These are phyloP conservation scores for Drosophila yooni DNA, from an alignment of 2,888 invertebrate species.

Conservation along the genomic window DNA sequence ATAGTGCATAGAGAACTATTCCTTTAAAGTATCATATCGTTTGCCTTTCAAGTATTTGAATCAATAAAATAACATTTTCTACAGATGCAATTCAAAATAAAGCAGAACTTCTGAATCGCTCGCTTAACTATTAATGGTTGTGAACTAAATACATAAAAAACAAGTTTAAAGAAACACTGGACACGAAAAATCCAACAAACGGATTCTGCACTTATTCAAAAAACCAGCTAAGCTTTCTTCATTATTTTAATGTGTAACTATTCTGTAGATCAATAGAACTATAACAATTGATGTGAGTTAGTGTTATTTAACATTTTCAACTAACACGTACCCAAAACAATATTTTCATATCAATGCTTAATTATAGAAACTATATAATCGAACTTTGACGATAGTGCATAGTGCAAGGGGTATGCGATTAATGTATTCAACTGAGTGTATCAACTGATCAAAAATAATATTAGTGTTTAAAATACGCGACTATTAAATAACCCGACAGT, in stretches of 20 bases:
- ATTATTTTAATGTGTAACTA: constrained; percentile 19
- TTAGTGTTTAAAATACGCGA: constrained; percentile 6
- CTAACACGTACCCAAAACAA: constrained; percentile 2
- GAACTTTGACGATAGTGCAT: constrained; percentile 4
- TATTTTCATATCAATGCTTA: constrained; percentile 42
- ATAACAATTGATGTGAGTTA: neutral
- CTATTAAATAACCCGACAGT: constrained; percentile 25
- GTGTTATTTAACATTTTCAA: neutral
- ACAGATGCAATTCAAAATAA: constrained; percentile 34
- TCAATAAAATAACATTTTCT: constrained; percentile 14
- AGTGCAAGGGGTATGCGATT: constrained; percentile 1
- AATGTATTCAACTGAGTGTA: constrained; percentile 12
- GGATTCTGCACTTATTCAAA: constrained; percentile 16
- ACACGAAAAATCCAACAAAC: neutral
- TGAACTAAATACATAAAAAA: constrained; percentile 61
- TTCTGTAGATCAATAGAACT: constrained; percentile 30
- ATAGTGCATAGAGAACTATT: constrained; percentile 27
- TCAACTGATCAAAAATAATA: constrained; percentile 17
- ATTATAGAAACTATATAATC: constrained; percentile 16
- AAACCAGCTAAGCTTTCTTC: constrained; percentile 28
- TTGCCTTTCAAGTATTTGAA: constrained; percentile 44
- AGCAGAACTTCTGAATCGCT: constrained; percentile 73
- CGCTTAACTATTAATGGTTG: constrained; percentile 84
- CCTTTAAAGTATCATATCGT: constrained; percentile 50
- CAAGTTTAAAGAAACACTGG: constrained; percentile 11